phyloP scores from a whole-genome alignment of 2,113 vertebrate genomes.

The Crotophaga sulcirostris region DNA sequence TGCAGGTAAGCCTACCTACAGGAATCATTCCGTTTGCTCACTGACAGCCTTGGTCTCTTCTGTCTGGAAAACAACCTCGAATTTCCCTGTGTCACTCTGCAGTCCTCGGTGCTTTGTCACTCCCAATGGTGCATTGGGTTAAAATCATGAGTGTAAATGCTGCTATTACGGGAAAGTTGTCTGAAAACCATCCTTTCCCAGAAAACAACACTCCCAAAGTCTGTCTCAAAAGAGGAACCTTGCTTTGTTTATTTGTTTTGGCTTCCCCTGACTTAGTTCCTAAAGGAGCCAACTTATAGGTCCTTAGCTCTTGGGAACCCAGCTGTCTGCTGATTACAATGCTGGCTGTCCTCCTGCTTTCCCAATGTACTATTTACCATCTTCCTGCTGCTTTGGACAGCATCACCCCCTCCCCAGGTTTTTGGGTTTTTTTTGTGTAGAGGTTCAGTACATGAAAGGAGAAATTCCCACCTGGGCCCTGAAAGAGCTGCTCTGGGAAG shows the following conservation, averaged over 20 bases:
- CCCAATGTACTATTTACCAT: neutral
- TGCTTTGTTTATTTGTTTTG: neutral
- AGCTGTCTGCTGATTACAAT: neutral
- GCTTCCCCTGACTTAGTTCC: neutral
- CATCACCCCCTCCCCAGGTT: neutral
- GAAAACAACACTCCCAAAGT: neutral
- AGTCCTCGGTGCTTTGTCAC: neutral
- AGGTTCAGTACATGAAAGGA: neutral
- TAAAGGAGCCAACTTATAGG: rapidly evolving
- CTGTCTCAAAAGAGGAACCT: neutral
- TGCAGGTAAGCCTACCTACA: neutral
- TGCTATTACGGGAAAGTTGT: neutral
- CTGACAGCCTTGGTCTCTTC: neutral
- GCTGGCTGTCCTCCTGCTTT: neutral
- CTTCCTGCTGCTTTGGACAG: neutral
- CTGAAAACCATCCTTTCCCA: neutral
- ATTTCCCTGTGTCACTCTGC: neutral
- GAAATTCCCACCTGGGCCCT: neutral
- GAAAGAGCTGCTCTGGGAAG: neutral
- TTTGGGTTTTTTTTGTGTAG: neutral
- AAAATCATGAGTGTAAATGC: neutral
- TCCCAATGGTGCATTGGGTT: neutral
- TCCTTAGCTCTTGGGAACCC: neutral
- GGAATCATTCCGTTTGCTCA: neutral
- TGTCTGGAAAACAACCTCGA: neutral